Evolutionary conservation across 2,113 vertebrate species (phyloP), one percentile per base, ranked within the genome.

Genomic region (Suncus etruscus): DNA sequence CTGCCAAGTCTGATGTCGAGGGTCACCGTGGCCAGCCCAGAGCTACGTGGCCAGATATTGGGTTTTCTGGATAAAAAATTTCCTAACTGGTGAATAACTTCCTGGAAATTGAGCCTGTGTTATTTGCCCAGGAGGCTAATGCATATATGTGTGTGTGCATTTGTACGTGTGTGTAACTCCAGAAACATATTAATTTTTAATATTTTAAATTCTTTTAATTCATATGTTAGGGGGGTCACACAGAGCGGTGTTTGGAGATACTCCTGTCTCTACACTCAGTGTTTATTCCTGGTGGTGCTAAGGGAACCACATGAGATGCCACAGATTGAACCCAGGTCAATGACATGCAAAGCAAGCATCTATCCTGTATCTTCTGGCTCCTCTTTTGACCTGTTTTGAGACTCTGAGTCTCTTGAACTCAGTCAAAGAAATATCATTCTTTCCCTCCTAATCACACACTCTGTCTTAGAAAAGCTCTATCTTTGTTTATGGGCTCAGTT

Each of bases 41-140:
- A 39, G n/a, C 61, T 11, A 65, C 48, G n/a, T 29, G 79, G 48
- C 32, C 16, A 0, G 54, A 31, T 39, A 39, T 0, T 15, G 72
- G 47, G 14, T 83, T 82, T 83, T 85, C 87, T 91, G 0, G 0
- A 66, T 50, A 20, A 29, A 81, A 68, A 65, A 61, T 73, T 94
- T 94, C 89, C 80, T 90, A 88, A 73, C 51, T 72, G 58, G 29
- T 14, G 54, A 68, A 68, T 48, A 39, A 11, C 76, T 80, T 91
- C 84, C 2, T 0, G 86, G 86, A 92, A 92, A 80, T n/a, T 2
- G 47, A 81, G 77, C 45, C 61, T 50, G 8, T 69, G 84, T 80
- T 90, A 79, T 95, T 88, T 90, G 47, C 32, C 83, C 79, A 83
- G 91, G 91, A 95, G 90, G 83, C 70, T 10, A 54, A 63, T 78